These are phyloP conservation scores for Battus philenor DNA, from an alignment of 1,140 invertebrate genomes.

Conservation along the genomic window DNA sequence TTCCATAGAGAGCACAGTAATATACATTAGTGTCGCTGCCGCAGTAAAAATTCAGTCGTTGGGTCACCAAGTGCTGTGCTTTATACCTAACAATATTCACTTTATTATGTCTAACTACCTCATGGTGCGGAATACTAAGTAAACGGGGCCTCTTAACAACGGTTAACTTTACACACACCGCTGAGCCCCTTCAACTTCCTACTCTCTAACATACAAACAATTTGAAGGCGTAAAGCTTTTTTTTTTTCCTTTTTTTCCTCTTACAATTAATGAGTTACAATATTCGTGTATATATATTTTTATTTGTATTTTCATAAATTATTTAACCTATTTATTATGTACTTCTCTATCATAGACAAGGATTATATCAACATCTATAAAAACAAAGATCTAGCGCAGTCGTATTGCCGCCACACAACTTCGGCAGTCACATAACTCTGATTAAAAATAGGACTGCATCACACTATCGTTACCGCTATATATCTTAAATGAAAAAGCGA, in stretches of 20 bases:
- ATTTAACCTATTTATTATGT: slow-evolving; percentile 67
- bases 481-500: slow-evolving; percentile 51
- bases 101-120: slow-evolving; percentile 20
- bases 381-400: slow-evolving; percentile 37
- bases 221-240: slow-evolving; percentile 69
- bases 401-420: slow-evolving; percentile 22
- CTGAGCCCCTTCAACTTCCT: slow-evolving; percentile 45
- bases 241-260: slow-evolving; percentile 59
- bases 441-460: slow-evolving; percentile 23
- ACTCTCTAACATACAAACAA: slow-evolving; percentile 67
- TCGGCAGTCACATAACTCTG: slow-evolving; percentile 17
- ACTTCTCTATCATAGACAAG: slow-evolving; percentile 66
- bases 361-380: slow-evolving; percentile 69
- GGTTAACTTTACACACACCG: slow-evolving; percentile 23
- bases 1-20: slow-evolving; percentile 22
- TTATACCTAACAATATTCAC: slow-evolving; percentile 17
- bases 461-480: slow-evolving; percentile 39
- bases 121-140: slow-evolving; percentile 21
- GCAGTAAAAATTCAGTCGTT: slow-evolving; percentile 7
- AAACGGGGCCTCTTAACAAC: slow-evolving; percentile 2
- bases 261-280: slow-evolving; percentile 66
- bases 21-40: slow-evolving; percentile 7
- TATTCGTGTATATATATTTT: slow-evolving; percentile 75
- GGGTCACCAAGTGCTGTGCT: slow-evolving; percentile 24
- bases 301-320: slow-evolving; percentile 69